phyloP scores from a whole-genome alignment of 2,888 invertebrate genomes.

The Uloborus plumipes region DNA sequence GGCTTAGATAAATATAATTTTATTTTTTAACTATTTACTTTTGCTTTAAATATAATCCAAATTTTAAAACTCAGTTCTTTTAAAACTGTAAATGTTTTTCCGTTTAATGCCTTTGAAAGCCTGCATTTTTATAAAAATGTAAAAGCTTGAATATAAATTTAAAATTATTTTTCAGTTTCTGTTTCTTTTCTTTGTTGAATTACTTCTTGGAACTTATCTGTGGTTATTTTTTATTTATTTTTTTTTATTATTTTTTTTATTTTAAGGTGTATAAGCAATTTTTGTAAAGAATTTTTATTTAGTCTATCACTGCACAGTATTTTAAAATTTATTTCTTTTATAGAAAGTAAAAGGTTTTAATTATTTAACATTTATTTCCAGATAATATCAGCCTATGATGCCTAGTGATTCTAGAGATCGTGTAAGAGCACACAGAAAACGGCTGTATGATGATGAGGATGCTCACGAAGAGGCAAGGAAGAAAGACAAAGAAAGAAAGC shows the following conservation, averaged over 20 bases:
- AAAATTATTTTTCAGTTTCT: background rate
- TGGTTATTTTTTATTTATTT: background rate
- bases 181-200: background rate
- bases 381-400: background rate
- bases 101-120: no score
- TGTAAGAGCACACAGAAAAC: background rate
- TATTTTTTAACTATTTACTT: background rate
- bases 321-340: background rate
- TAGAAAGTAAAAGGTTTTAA: background rate
- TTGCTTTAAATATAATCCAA: background rate
- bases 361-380: background rate
- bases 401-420: slow-evolving; percentile 1
- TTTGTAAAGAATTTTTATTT: no score
- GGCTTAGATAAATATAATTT: background rate
- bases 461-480: background rate
- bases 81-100: no score
- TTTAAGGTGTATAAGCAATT: background rate
- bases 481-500: slow-evolving; percentile 8
- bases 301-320: background rate
- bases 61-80: no score
- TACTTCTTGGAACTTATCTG: background rate
- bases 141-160: background rate
- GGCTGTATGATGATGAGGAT: background rate
- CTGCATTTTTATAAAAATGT: no score
- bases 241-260: background rate